Evolutionary conservation across 2,797 vertebrate genomes (phyloP), one percentile per base, ranked within the genome.

Genomic region (Lepidocolaptes lacrymiger): DNA sequence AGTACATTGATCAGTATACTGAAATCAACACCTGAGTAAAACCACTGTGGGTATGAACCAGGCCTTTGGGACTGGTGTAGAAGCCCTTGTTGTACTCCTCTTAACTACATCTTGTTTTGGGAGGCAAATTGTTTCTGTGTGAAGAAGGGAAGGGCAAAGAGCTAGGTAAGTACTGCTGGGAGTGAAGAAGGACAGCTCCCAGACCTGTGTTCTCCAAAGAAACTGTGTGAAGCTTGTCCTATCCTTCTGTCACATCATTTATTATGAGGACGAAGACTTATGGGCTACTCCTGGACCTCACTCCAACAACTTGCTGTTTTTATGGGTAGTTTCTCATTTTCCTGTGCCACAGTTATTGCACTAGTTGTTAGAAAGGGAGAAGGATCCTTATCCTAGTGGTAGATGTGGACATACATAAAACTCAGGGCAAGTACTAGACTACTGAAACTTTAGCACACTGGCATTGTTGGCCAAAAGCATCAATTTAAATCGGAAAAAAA

Each of bases 201-300:
- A 71, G 18, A 10, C 52, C 16, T 28, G 0, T 32, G 7, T 48
- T 85, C 43, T 64, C 9, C n/a, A 46, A 12, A 75, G n/a, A 41
- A 59, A 19, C 23, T 23, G 2, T n/a, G 16, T 15, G 28, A 80
- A 63, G 12, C 37, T 78, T 88, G 30, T 63, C 48, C 24, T 75
- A 3, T 32, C 49, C 39, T 84, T 84, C 74, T 14, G 6, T 54
- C 3, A 0, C 1, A 0, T 44, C 23, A 4, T 19, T 61, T 89
- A 1, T 46, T 54, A 46, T 5, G 10, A 87, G 43, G 39, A n/a
- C 66, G 52, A 37, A 0, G 4, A 52, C 8, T 17, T 67, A 43
- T 55, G 32, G 41, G 14, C 67, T 85, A 3, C n/a, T 69, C 1
- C 44, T 61, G 66, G 24, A 43, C 37, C 41, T 91, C 3, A 5